phyloP scores from a whole-genome alignment of 2,113 vertebrate species.

The Psittacara wagleri region DNA sequence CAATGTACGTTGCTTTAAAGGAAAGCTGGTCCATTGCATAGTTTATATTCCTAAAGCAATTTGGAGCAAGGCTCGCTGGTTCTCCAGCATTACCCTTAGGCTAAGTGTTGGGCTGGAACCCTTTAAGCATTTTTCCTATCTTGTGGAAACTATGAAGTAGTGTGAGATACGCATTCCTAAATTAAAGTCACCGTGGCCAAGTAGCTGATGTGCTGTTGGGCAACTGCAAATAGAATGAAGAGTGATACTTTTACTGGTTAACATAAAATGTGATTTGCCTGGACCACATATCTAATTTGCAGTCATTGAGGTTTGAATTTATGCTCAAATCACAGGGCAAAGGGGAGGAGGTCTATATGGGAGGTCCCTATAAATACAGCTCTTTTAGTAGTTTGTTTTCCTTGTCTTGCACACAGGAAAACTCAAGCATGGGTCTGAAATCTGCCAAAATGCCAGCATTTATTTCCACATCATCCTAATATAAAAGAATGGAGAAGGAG shows the following conservation, averaged over 20 bases:
- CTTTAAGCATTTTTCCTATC: not conserved
- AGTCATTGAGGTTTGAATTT: slow-evolving; percentile 11
- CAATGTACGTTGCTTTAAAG: not conserved
- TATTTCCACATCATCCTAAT: not conserved
- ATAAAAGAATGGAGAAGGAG: not conserved
- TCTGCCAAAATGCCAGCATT: not conserved
- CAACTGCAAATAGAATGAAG: not conserved
- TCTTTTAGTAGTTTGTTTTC: slow-evolving; percentile 13
- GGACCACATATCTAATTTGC: slow-evolving; percentile 1
- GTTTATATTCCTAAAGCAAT: not conserved
- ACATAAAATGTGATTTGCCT: slow-evolving; percentile 14
- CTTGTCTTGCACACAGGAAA: not conserved
- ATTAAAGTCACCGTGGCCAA: not conserved
- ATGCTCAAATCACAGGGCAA: not conserved
- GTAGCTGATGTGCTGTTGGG: not conserved
- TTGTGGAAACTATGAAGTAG: not conserved
- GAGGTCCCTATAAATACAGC: not conserved
- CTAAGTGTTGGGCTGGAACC: not conserved
- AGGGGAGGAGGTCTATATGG: not conserved
- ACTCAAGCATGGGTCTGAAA: not conserved
- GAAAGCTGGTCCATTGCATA: not conserved
- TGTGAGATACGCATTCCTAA: not conserved
- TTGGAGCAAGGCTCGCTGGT: accelerated
- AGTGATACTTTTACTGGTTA: slow-evolving; percentile 35
- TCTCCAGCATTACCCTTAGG: not conserved